These are phyloP conservation scores for Cremastinae sp. DNA, from an alignment of 2,888 invertebrate species.

Conservation along the genomic window DNA sequence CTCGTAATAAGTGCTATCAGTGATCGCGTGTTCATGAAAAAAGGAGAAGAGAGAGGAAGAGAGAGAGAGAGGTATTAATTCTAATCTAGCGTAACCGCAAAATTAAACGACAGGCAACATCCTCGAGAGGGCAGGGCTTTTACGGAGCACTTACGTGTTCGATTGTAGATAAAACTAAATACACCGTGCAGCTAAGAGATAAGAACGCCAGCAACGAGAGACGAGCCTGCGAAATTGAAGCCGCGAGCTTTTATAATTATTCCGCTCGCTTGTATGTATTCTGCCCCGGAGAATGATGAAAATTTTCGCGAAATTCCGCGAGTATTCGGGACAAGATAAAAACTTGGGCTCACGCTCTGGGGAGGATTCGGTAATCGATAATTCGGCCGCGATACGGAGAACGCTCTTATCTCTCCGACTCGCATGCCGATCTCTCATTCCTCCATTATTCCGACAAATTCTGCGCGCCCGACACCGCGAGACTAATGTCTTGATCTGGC, in stretches of 20 bases:
- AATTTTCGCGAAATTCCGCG: slow-evolving; percentile 30
- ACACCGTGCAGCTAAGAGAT: slow-evolving; percentile 50
- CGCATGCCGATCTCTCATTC: slow-evolving; percentile 47
- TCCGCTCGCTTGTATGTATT: not conserved
- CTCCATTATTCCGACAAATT: slow-evolving; percentile 3
- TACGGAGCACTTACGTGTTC: slow-evolving; percentile 50
- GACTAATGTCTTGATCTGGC: too few species aligned
- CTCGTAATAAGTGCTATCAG: slow-evolving; percentile 52
- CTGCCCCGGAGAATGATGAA: not conserved
- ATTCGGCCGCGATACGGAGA: slow-evolving; percentile 35
- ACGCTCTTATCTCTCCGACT: slow-evolving; percentile 47
- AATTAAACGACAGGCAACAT: slow-evolving; percentile 32
- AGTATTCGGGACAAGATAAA: slow-evolving; percentile 49
- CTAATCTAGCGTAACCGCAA: slow-evolving; percentile 37
- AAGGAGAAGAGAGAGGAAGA: slow-evolving; percentile 2
- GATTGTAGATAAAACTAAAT: slow-evolving; percentile 58
- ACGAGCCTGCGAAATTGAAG: slow-evolving; percentile 27
- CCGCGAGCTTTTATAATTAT: slow-evolving; percentile 5
- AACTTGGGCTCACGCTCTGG: slow-evolving; percentile 39
- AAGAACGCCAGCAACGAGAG: slow-evolving; percentile 2
- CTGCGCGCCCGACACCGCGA: too few species aligned
- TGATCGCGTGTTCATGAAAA: not conserved
- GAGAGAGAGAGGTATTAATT: slow-evolving; percentile 18
- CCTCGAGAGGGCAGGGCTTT: slow-evolving; percentile 33
- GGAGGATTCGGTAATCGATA: slow-evolving; percentile 43